Conservation (phyloP, 2,797 vertebrate genomes). For the Crocodylus rhombifer region DNA sequence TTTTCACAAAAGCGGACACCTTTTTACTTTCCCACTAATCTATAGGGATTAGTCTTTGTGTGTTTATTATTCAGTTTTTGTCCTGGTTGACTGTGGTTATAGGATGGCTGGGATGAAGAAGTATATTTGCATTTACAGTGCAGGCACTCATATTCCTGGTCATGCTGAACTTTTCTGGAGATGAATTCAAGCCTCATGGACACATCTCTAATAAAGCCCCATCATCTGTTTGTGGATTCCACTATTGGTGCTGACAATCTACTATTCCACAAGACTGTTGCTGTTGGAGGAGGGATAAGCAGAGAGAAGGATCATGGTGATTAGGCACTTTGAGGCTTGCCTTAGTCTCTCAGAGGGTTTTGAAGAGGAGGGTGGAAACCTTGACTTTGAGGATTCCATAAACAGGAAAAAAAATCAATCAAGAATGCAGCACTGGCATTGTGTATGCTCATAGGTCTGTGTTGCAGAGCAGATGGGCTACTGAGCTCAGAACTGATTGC, state of each 20-base stretch:
- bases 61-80: conserved; percentile 14
- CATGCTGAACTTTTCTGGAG: neutral
- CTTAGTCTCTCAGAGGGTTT: too few species aligned
- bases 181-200: neutral
- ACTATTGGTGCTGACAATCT: neutral
- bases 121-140: neutral
- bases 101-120: neutral
- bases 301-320: neutral
- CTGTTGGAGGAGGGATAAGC: neutral
- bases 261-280: neutral
- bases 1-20: too few species aligned
- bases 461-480: too few species aligned
- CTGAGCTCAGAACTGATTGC: too few species aligned
- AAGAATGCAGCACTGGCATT: too few species aligned
- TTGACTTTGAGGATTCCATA: too few species aligned
- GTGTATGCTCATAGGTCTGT: too few species aligned
- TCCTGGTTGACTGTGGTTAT: neutral
- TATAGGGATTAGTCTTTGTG: neutral
- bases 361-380: too few species aligned
- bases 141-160: neutral
- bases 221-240: too few species aligned
- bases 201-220: fast-evolving
- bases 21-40: neutral
- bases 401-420: too few species aligned
- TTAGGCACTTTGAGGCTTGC: neutral